Evolutionary conservation across 2,888 invertebrate species (phyloP), one percentile per base, ranked within the genome.

Genomic region (Drosophila histrio): DNA sequence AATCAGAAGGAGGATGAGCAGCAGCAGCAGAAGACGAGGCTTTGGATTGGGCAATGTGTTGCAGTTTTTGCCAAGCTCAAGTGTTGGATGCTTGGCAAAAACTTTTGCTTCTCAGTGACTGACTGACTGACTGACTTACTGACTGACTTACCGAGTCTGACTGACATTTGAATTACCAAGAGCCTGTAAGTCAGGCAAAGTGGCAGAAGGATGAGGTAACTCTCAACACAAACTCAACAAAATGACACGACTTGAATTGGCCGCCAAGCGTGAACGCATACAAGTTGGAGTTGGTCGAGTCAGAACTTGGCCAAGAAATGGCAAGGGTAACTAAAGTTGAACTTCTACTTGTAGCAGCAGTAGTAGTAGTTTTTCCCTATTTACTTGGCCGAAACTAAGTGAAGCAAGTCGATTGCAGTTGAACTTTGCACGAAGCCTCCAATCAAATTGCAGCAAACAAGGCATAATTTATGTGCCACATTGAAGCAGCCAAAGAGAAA

Each of bases 201-300:
- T 19, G 52, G 34, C 49, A 15, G 39, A 39, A 50, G 53, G 26
- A 30, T 38, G 28, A 39, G 44, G 26, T 43, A 79, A 86, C 83
- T 80, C 87, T 87, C 84, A 84, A 87, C 81, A 84, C 81, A 81
- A 81, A 81, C 87, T 87, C 81, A 81, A 80, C 78, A 80, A 81
- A 87, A 77, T 81, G 81, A 81, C 87, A 81, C 87, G 81, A 81
- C 81, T 81, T 87, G 87, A 81, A 87, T 81, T 87, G 81, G 81
- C 81, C 84, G 81, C 81, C 87, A 81, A 81, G 87, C 81, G 84
- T 81, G 84, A 81, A 84, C 85, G 81, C 87, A 81, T 84, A 87
- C 81, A 81, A 81, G 73, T 86, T 73, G 80, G 63, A 77, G 66
- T 65, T 67, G 76, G 83, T 62, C 79, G 73, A 76, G 65, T 47